Evolutionary conservation across 2,113 vertebrate species (phyloP).

Genomic region (Grantiella picta): DNA sequence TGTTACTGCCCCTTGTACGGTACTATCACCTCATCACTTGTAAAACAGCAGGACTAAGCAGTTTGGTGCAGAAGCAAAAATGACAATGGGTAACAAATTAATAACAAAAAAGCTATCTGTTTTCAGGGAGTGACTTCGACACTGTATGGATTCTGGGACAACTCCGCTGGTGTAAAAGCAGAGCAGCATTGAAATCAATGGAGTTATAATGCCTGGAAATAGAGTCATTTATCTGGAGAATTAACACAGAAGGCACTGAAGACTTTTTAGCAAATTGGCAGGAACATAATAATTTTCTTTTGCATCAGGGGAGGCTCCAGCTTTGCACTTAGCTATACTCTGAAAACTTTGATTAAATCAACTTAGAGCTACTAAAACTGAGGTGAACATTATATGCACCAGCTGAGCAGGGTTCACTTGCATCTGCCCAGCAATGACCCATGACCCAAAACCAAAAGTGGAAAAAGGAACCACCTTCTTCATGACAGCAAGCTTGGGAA

Average conservation of each 20-base stretch:
- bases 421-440: not conserved
- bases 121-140: not conserved
- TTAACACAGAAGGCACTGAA: fast-evolving
- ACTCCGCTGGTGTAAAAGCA: not conserved
- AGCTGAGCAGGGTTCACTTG: not conserved
- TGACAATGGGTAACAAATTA: not conserved
- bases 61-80: not conserved
- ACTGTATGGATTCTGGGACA: not conserved
- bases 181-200: not conserved
- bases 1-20: not conserved
- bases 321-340: not conserved
- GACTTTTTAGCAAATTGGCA: not conserved
- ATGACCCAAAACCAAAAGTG: not conserved
- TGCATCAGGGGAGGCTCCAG: not conserved
- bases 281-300: not conserved
- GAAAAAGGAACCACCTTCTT: not conserved
- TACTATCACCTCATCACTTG: not conserved
- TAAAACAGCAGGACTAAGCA: not conserved
- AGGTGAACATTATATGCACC: not conserved
- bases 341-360: not conserved
- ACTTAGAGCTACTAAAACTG: not conserved
- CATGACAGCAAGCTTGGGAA: not conserved
- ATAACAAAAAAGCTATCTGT: not conserved
- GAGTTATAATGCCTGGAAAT: not conserved
- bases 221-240: not conserved